Percentiles rank a stretch among this genome's conserved stretches.
These are phyloP conservation scores for Pithys albifrons DNA, from an alignment of 2,113 vertebrate genomes.

Conservation along the genomic window DNA sequence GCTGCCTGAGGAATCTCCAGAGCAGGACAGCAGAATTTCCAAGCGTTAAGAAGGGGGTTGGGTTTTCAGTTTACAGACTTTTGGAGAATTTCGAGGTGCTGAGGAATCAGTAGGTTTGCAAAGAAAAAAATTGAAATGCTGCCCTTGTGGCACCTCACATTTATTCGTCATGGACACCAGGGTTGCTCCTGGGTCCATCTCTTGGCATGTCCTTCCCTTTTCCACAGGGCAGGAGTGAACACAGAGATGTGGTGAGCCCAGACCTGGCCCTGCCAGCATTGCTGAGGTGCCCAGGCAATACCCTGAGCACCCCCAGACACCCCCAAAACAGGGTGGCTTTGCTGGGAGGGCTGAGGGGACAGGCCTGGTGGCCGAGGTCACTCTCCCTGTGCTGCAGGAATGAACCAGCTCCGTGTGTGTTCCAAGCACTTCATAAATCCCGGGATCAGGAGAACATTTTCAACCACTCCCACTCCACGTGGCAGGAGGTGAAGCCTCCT, in stretches of 20 bases:
- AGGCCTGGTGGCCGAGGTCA: not conserved
- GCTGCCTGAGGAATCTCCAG: not conserved
- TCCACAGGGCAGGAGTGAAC: not conserved
- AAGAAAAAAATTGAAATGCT: not conserved
- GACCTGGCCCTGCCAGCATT: accelerated
- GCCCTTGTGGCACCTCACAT: too few species aligned
- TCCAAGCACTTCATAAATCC: not conserved
- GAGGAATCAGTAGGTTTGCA: not conserved
- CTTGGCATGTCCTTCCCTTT: not conserved
- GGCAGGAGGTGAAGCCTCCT: not conserved
- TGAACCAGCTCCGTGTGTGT: not conserved
- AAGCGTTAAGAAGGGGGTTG: not conserved
- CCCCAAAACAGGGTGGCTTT: not conserved
- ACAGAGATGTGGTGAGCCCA: accelerated
- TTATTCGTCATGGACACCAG: not conserved
- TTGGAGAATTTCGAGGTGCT: not conserved
- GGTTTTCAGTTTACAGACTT: not conserved
- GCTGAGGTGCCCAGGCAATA: not conserved
- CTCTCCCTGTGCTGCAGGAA: not conserved
- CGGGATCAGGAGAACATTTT: not conserved
- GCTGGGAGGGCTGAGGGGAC: not conserved
- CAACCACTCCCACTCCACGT: not conserved
- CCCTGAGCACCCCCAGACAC: not conserved
- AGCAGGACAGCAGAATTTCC: accelerated
- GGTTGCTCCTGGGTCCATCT: not conserved